Percentiles rank a stretch among this genome's conserved stretches.
phyloP scores from a whole-genome alignment of 2,888 invertebrate species.

The Macrophya annulata region DNA sequence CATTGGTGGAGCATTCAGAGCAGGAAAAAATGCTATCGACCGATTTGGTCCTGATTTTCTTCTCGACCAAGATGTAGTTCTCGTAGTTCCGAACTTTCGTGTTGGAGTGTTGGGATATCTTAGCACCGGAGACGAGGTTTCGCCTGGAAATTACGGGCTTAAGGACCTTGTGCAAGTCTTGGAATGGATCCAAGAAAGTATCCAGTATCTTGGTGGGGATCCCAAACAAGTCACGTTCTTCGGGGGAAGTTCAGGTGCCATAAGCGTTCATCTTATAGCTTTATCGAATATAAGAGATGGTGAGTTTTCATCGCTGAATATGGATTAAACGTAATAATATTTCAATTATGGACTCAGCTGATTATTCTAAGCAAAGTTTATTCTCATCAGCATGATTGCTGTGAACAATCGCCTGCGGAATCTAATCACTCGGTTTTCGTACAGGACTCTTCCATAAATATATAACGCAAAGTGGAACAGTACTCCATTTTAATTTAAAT shows the following conservation, averaged over 20 bases:
- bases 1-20: neutral
- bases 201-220: constrained; percentile 38
- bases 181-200: constrained; percentile 29
- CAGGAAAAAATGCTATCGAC: neutral
- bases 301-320: neutral
- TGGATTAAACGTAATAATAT: neutral
- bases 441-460: constrained; percentile 36
- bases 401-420: neutral
- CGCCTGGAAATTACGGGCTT: constrained; percentile 34
- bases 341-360: neutral
- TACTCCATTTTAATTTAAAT: neutral
- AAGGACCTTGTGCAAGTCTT: constrained; percentile 12
- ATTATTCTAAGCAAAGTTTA: neutral
- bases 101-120: constrained; percentile 12
- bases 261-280: neutral
- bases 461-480: constrained; percentile 30
- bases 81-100: constrained; percentile 21
- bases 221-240: constrained; percentile 25
- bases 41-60: constrained; percentile 10
- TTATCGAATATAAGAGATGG: constrained; percentile 18
- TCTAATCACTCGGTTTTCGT: neutral
- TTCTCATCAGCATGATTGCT: neutral
- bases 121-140: constrained; percentile 34
- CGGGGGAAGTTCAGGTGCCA: constrained; percentile 10
- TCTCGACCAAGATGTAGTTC: constrained; percentile 29